These are phyloP conservation scores for Ciconia stormi DNA, from an alignment of 2,113 vertebrate species.

Conservation along the genomic window DNA sequence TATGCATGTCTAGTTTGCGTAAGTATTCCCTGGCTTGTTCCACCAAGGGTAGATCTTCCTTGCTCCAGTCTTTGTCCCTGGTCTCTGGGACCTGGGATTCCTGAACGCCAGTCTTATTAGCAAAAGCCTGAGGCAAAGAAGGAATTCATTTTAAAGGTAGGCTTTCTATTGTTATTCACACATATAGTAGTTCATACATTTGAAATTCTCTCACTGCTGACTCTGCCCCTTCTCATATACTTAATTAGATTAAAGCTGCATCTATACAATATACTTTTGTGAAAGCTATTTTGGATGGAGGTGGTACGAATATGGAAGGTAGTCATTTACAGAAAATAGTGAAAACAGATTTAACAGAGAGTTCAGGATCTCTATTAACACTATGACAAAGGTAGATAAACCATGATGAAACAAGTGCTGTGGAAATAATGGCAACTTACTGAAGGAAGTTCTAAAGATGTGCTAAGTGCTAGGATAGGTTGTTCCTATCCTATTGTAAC, in stretches of 20 bases:
- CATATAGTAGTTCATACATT: background rate
- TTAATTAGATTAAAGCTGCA: background rate
- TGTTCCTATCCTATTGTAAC: background rate
- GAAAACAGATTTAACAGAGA: background rate
- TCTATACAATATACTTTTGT: background rate
- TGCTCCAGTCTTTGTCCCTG: no score
- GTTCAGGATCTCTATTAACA: background rate
- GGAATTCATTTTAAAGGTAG: background rate
- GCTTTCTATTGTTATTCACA: background rate
- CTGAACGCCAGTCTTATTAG: background rate
- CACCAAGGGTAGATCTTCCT: no score
- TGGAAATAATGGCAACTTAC: background rate
- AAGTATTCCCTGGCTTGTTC: background rate
- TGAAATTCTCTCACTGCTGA: background rate
- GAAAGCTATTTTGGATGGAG: background rate
- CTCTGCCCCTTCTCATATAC: background rate
- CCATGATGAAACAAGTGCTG: background rate
- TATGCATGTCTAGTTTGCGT: background rate
- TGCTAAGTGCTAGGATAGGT: no score
- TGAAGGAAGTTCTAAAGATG: background rate
- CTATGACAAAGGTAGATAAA: background rate
- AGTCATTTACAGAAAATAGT: background rate
- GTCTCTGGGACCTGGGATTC: background rate
- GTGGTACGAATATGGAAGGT: background rate
- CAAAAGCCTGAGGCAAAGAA: background rate